Percentiles rank a stretch among this genome's conserved stretches.
Evolutionary conservation across 2,797 vertebrate species (phyloP).

Genomic region (Hydrophis major): DNA sequence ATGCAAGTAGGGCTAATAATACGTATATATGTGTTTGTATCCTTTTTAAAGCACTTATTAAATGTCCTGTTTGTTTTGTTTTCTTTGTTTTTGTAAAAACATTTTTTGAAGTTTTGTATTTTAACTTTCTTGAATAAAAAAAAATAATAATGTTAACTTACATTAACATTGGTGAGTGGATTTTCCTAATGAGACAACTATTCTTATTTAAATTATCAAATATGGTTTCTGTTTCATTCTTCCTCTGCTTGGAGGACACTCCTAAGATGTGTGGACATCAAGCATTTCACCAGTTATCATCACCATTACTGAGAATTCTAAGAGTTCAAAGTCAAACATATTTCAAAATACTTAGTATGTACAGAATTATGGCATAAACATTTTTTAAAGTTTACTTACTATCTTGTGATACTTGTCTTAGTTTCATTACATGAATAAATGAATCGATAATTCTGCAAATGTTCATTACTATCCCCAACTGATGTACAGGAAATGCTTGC

Average conservation of each 20-base stretch:
- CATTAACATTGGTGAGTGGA: not conserved
- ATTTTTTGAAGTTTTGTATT: not conserved
- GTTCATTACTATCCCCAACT: conserved; percentile 54
- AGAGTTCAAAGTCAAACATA: not conserved
- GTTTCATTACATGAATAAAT: conserved; percentile 63
- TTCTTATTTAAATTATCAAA: not conserved
- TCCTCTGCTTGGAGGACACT: not conserved
- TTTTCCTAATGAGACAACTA: not conserved
- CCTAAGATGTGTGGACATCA: not conserved
- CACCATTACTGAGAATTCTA: not conserved
- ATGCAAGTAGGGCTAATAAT: not conserved
- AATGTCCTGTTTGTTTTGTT: not conserved
- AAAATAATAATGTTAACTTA: not conserved
- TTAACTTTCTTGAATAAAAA: not conserved
- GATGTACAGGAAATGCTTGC: conserved; percentile 49
- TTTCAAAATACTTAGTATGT: not conserved
- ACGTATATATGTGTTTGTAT: not conserved
- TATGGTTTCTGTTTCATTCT: not conserved
- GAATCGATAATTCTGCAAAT: conserved; percentile 66
- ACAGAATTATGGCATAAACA: not conserved
- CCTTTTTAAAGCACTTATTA: not conserved
- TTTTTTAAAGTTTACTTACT: conserved; percentile 43
- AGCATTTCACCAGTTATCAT: not conserved
- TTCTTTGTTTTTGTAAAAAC: not conserved
- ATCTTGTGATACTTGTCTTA: conserved; percentile 35